A percentile compares a stretch with the other conserved stretches of the same genome.
phyloP scores from a whole-genome alignment of 1,140 invertebrate genomes.

The Drosophila sucinea region DNA sequence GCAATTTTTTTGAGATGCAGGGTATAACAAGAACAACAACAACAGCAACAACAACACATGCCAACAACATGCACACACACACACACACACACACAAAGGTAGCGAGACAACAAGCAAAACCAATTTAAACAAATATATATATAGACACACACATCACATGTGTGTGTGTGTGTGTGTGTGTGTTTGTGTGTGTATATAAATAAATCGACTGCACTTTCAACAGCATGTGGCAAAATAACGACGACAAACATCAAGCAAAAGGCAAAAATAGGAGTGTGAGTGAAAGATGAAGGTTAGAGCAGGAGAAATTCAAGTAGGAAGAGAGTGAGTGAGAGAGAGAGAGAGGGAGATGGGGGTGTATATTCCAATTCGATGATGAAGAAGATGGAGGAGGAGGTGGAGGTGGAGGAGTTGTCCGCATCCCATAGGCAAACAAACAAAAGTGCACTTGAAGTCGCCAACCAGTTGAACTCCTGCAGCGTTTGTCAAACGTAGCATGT shows the following conservation, averaged over 20 bases:
- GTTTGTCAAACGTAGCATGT: constrained; percentile 70
- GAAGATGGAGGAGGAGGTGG: constrained; percentile 5
- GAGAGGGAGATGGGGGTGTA: neutral
- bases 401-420: neutral
- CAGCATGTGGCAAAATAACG: constrained; percentile 66
- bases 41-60: neutral
- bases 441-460: constrained; percentile 68
- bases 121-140: constrained; percentile 40
- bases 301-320: neutral
- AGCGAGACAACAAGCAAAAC: constrained; percentile 44
- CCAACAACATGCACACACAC: neutral
- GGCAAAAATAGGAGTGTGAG: constrained; percentile 20
- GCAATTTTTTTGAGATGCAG: too few relatives aligned
- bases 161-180: constrained; percentile 11
- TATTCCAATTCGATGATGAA: neutral
- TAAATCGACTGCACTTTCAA: constrained; percentile 62
- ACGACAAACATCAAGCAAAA: constrained; percentile 18
- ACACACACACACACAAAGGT: neutral
- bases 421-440: constrained; percentile 47
- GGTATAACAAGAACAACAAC: constrained; percentile 5
- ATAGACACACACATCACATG: neutral
- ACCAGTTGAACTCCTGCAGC: constrained; percentile 64
- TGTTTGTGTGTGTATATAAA: constrained; percentile 49
- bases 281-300: constrained; percentile 3
- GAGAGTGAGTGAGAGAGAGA: too few relatives aligned